Conservation (phyloP, 1,140 invertebrate species). For the Procambarus virginalis region DNA sequence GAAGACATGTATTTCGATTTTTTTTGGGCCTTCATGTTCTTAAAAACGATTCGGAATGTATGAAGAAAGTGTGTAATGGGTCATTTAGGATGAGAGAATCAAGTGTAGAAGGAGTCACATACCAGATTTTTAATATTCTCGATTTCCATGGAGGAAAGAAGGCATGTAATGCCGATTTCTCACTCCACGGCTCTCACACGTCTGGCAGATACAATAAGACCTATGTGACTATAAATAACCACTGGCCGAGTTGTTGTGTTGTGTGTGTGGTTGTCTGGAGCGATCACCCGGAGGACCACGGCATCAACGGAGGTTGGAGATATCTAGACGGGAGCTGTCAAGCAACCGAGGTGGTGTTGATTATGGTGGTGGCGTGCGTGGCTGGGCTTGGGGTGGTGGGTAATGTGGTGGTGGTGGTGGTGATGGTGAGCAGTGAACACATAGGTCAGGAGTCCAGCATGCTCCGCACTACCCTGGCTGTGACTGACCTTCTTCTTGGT, state of each 20-base stretch:
- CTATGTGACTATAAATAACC: background rate
- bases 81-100: background rate
- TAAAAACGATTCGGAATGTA: background rate
- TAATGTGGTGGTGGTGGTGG: background rate
- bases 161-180: background rate
- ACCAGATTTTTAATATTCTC: background rate
- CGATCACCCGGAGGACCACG: background rate
- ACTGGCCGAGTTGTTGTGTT: background rate
- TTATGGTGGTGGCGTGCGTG: background rate
- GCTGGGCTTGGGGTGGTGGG: background rate
- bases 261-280: background rate
- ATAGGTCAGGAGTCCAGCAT: background rate
- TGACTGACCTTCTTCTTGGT: background rate
- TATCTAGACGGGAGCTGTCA: background rate
- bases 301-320: background rate
- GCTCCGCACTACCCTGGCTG: background rate
- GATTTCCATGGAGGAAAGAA: background rate
- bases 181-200: background rate
- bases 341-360: background rate
- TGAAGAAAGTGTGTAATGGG: background rate
- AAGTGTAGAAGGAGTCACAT: background rate
- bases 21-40: background rate
- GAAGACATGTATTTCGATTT: background rate
- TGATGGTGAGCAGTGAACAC: background rate
- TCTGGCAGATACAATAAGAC: background rate